phyloP scores from a whole-genome alignment of 2,888 invertebrate genomes.

The Temnothorax unifasciatus region DNA sequence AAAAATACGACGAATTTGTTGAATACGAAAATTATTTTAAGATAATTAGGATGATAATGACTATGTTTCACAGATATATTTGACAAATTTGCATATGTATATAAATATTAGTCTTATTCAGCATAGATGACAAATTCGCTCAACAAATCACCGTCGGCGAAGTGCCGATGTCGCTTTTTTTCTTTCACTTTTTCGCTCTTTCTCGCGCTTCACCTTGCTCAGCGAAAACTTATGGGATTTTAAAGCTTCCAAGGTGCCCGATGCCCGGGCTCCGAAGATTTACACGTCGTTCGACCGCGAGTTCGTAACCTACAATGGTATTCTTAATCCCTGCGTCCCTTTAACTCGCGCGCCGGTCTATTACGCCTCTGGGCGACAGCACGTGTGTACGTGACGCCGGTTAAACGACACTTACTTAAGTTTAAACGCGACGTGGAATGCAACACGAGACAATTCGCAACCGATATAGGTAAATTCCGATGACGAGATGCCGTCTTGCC shows the following conservation, averaged over 20 bases:
- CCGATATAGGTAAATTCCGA: constrained; percentile 28
- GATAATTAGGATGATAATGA: neutral
- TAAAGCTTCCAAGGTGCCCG: constrained; percentile 45
- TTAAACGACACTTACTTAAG: constrained; percentile 40
- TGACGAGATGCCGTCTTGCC: constrained; percentile 1
- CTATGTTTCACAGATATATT: neutral
- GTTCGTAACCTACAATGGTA: constrained; percentile 54
- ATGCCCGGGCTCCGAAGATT: constrained; percentile 43
- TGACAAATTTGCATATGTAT: constrained; percentile 4
- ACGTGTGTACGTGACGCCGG: constrained; percentile 21
- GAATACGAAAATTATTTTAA: neutral
- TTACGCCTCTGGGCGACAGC: neutral
- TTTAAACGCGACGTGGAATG: constrained; percentile 34
- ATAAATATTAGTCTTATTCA: constrained; percentile 9
- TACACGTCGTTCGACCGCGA: constrained; percentile 43
- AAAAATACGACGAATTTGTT: neutral
- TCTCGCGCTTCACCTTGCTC: constrained; percentile 42
- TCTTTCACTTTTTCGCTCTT: neutral
- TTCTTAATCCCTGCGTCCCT: constrained; percentile 49
- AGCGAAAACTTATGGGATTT: constrained; percentile 38
- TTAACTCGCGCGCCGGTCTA: constrained; percentile 51
- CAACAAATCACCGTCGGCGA: neutral
- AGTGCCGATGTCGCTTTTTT: neutral
- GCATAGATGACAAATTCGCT: constrained; percentile 17
- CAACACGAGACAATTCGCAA: constrained; percentile 34